These are phyloP conservation scores for Streblospio benedicti DNA, from an alignment of 1,140 invertebrate genomes.

Conservation along the genomic window DNA sequence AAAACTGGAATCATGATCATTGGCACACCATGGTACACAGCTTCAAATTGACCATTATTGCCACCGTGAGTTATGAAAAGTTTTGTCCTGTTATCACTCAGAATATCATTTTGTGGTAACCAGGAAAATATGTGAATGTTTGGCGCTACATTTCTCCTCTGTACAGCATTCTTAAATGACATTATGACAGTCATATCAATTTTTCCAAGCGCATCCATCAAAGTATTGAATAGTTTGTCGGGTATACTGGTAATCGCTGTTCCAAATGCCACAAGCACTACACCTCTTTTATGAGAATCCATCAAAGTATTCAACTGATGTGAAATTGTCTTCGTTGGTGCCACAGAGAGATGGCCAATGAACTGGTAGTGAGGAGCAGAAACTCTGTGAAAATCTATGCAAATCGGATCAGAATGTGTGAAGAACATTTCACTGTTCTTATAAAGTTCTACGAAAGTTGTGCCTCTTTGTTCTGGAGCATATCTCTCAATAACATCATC, in stretches of 20 bases:
- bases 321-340: not conserved
- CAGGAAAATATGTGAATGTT: slow-evolving; percentile 66
- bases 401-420: too few relatives aligned
- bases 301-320: not conserved
- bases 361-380: too few relatives aligned
- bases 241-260: not conserved
- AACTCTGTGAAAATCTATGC: too few relatives aligned
- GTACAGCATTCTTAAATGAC: too few relatives aligned
- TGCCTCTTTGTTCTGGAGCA: too few relatives aligned
- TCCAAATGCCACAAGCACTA: slow-evolving; percentile 12
- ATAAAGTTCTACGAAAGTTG: too few relatives aligned
- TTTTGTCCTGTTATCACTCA: slow-evolving; percentile 50
- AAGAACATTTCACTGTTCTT: too few relatives aligned
- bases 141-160: too few relatives aligned
- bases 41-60: slow-evolving; percentile 63
- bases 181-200: too few relatives aligned
- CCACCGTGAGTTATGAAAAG: slow-evolving; percentile 67
- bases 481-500: too few relatives aligned
- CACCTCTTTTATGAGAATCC: not conserved
- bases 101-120: slow-evolving; percentile 72
- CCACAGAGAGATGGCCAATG: not conserved
- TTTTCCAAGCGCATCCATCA: too few relatives aligned
- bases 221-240: too few relatives aligned
- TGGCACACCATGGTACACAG: slow-evolving; percentile 63
- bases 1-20: slow-evolving; percentile 63